Evolutionary conservation across 2,113 vertebrate species (phyloP).

Genomic region (Lanius collurio): DNA sequence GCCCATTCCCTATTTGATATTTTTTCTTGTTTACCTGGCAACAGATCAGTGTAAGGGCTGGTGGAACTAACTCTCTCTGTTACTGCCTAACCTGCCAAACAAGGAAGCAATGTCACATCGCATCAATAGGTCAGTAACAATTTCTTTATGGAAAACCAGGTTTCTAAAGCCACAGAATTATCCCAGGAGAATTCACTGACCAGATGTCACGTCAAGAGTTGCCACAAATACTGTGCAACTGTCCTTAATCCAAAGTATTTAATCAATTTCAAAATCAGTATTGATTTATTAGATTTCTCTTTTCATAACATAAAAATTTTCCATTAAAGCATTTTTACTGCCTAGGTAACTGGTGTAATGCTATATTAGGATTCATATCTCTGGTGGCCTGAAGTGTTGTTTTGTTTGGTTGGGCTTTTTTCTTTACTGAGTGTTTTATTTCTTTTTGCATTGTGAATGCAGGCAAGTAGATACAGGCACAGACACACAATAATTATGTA

Average conservation of each 20-base stretch:
- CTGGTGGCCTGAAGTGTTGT: neutral
- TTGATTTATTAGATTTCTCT: constrained; percentile 2
- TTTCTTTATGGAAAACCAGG: constrained; percentile 17
- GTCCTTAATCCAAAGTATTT: neutral
- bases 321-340: neutral
- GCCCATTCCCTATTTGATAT: neutral
- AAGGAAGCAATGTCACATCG: neutral
- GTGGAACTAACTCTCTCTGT: neutral
- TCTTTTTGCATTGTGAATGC: neutral
- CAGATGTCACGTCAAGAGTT: neutral
- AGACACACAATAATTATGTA: neutral
- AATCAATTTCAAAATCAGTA: neutral
- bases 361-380: neutral
- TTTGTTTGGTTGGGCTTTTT: neutral
- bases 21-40: neutral
- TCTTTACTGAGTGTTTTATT: neutral
- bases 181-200: neutral
- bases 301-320: neutral
- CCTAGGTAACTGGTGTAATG: neutral
- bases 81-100: neutral
- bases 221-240: neutral
- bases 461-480: neutral
- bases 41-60: neutral
- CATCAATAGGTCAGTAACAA: neutral
- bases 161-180: neutral